phyloP scores from a whole-genome alignment of 2,797 vertebrate species.

The Mus spretus region DNA sequence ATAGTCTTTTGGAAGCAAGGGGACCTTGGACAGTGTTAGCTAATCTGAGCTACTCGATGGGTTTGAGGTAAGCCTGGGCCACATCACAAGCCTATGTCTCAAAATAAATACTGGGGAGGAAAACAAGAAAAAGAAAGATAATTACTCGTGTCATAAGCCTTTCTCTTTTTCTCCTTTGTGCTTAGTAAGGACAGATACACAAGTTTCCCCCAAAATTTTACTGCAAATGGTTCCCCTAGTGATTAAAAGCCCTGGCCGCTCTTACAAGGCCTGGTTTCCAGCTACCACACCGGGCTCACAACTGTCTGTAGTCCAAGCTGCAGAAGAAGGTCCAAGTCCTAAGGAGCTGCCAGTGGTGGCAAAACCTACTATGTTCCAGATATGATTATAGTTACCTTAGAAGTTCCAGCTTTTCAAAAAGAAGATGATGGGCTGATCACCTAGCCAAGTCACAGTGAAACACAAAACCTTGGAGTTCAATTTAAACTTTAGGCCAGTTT shows the following conservation, averaged over 20 bases:
- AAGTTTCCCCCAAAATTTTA: not conserved
- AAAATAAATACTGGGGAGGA: not conserved
- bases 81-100: not conserved
- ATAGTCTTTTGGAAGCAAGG: not conserved
- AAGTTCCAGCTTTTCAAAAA: not conserved
- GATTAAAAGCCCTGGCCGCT: not conserved
- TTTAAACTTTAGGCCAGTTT: conserved; percentile 34
- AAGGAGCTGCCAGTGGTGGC: not conserved
- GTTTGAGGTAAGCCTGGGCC: not conserved
- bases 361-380: not conserved
- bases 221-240: not conserved
- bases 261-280: not conserved
- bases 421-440: not conserved
- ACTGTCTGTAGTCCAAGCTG: not conserved
- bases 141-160: not conserved
- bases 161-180: not conserved
- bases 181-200: too few species aligned
- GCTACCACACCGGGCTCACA: not conserved
- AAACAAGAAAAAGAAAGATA: not conserved
- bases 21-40: not conserved
- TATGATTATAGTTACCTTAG: not conserved
- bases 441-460: conserved; percentile 32
- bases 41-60: not conserved
- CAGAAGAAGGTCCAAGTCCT: not conserved
- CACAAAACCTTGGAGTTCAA: not conserved